A percentile compares a stretch with the other conserved stretches of the same genome.
Conservation (phyloP, 2,113 vertebrate species). For the Rhadina sibilatrix region DNA sequence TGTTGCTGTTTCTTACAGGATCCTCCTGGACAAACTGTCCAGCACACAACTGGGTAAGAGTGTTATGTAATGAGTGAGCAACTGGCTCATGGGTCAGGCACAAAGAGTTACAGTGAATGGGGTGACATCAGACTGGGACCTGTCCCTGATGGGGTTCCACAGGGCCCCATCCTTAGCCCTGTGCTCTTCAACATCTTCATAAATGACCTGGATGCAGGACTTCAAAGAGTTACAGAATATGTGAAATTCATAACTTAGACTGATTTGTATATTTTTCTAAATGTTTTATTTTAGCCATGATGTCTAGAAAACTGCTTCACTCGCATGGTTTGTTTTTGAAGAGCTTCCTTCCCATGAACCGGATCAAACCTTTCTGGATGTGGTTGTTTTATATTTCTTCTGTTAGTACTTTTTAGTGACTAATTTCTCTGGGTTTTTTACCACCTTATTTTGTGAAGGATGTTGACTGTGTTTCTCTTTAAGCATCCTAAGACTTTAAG, state of each 20-base stretch:
- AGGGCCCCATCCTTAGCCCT: too few relatives aligned
- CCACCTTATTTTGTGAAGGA: background rate
- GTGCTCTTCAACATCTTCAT: background rate
- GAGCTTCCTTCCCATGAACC: background rate
- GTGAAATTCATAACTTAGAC: background rate
- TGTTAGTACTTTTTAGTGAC: background rate
- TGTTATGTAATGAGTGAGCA: background rate
- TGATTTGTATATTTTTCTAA: background rate
- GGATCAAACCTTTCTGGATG: background rate
- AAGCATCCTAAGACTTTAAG: background rate
- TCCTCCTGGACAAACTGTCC: background rate
- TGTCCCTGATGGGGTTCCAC: background rate
- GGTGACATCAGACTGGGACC: background rate
- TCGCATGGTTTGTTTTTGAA: background rate
- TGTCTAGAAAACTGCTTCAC: background rate
- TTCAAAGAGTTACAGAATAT: background rate
- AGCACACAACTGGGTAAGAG: background rate
- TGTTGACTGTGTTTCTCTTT: background rate
- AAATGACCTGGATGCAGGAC: background rate
- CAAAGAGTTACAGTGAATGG: background rate
- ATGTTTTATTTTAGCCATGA: background rate
- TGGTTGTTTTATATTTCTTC: background rate
- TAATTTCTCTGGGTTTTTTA: background rate
- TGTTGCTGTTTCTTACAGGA: background rate
- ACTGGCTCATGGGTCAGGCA: accelerated